Base-by-base conservation (phyloP, 37 sponge, comb jelly and placozoan species). In the Geodia barretti region DNA sequence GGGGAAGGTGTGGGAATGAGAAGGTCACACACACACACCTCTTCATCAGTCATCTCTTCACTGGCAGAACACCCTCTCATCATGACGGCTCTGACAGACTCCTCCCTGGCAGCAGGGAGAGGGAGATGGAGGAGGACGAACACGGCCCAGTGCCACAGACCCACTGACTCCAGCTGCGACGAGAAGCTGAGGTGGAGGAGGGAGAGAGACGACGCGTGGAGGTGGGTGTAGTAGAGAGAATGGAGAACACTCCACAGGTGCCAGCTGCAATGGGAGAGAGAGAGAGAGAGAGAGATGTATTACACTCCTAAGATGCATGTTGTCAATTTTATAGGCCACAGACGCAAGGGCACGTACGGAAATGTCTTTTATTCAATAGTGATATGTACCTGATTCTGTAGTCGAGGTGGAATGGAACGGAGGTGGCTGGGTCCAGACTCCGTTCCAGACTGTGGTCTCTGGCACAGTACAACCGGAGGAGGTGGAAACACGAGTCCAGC, bases 111-210 rank as follows among this genome's bases (percentile, higher is more conserved):
- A 33, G 25, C 71, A 26, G 79, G 77, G 62, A 88, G 74, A 1
- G 62, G 38, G 14, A 95, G 60, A 75, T 91, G 92, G 21, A 89
- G 84, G 2, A 81, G 65, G 1, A 86, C 93, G 65, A 95, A 86
- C 39, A 92, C 78, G 19, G 90, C 84, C 96, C 96, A 95, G 54
- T 89, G 80, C 96, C 96, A 95, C 26, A 77, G 65, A 28, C 93
- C 96, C 38, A 40, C 59, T 23, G 73, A 23, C 67, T 83, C 90
- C 63, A 95, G 81, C 71, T 95, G 90, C 35, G 80, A 74, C 1
- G 93, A 79, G 77, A 79, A 92, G 65, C 85, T 83, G 58, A 41
- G 34, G 79, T 92, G 87, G 24, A 92, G 80, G 32, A 61, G 68
- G 19, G 78, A 83, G n/a, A 68, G 64, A 17, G 17, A 26, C 35